Percentiles rank a stretch among this genome's conserved stretches.
Evolutionary conservation across 2,113 vertebrate species (phyloP).

Genomic region (Actenoides hombroni): DNA sequence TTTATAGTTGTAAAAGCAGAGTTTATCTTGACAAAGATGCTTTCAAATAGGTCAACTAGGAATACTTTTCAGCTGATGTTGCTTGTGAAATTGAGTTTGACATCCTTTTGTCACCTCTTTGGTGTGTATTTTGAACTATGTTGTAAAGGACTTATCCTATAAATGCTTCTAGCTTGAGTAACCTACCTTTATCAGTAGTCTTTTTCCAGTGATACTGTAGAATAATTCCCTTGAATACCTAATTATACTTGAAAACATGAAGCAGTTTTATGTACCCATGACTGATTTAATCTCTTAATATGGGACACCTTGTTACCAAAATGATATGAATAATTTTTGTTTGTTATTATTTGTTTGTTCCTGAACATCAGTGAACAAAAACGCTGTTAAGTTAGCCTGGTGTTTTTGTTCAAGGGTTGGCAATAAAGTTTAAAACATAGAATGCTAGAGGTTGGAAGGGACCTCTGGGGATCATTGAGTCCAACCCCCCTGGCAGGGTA

Average conservation of each 20-base stretch:
- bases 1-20: not conserved
- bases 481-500: too few relatives aligned
- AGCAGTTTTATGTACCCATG: not conserved
- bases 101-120: not conserved
- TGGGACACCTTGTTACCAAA: not conserved
- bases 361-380: not conserved
- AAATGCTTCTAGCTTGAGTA: not conserved
- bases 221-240: not conserved
- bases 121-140: not conserved
- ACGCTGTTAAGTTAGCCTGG: not conserved
- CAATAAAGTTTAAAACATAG: not conserved
- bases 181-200: not conserved
- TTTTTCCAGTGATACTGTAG: not conserved
- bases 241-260: not conserved
- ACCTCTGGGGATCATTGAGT: too few relatives aligned
- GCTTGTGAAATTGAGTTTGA: not conserved
- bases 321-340: not conserved
- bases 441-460: too few relatives aligned
- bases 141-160: not conserved
- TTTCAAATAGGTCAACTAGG: not conserved
- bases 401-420: not conserved
- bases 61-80: not conserved
- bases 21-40: not conserved
- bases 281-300: not conserved
- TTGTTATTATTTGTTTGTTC: not conserved